Evolutionary conservation across 2,888 invertebrate genomes (phyloP).

Genomic region (Odontocolon sp.): DNA sequence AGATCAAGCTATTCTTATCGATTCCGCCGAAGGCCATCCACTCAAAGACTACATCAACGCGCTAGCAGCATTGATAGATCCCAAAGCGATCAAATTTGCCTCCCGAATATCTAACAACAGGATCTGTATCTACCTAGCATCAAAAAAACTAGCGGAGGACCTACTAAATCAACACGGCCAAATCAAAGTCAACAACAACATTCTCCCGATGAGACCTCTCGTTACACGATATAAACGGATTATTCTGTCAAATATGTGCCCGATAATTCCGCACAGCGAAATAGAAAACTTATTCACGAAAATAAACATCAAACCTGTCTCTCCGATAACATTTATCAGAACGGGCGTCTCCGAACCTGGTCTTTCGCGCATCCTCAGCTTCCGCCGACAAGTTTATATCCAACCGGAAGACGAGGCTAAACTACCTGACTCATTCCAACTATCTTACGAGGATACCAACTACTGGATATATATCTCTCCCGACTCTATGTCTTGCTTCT

Average conservation of each 20-base stretch:
- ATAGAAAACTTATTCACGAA: slow-evolving; percentile 19
- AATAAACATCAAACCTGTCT: slow-evolving; percentile 14
- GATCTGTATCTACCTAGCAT: slow-evolving; percentile 52
- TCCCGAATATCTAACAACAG: slow-evolving; percentile 50
- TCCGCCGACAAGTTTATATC: slow-evolving; percentile 29
- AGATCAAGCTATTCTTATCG: slow-evolving; percentile 49
- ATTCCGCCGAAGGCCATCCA: slow-evolving; percentile 15
- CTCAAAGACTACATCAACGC: slow-evolving; percentile 33
- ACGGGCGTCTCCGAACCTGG: slow-evolving; percentile 25
- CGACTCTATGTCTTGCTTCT: slow-evolving; percentile 16
- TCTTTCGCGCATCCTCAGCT: slow-evolving; percentile 36
- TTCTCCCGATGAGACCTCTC: slow-evolving; percentile 19
- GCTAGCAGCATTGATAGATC: slow-evolving; percentile 28
- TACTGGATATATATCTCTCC: slow-evolving; percentile 36
- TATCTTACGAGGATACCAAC: slow-evolving; percentile 19
- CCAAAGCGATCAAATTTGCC: slow-evolving; percentile 37
- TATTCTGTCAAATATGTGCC: slow-evolving; percentile 49
- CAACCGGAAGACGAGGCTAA: slow-evolving; percentile 26
- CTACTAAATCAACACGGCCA: slow-evolving; percentile 19
- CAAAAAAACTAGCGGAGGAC: slow-evolving; percentile 29
- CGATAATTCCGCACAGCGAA: slow-evolving; percentile 32
- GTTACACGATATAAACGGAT: slow-evolving; percentile 42
- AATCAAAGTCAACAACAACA: slow-evolving; percentile 1
- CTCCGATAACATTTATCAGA: slow-evolving; percentile 26
- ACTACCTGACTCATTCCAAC: slow-evolving; percentile 13